Evolutionary conservation across 2,113 vertebrate genomes (phyloP).

Genomic region (Bolborhynchus lineola): DNA sequence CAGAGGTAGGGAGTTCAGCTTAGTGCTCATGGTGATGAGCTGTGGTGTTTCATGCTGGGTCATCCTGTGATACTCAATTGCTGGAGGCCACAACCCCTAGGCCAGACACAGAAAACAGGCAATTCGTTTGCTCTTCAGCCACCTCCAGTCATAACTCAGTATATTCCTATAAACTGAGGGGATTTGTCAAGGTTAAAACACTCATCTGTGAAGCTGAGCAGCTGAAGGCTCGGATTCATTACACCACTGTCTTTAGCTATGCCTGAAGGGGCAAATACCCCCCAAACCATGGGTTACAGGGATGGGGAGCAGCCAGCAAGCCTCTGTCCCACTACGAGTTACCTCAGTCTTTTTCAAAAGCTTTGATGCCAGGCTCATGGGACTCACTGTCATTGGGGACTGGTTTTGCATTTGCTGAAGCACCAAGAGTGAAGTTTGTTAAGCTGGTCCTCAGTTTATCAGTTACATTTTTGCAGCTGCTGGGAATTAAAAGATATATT

Average conservation of each 20-base stretch:
- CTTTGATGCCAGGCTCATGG: neutral
- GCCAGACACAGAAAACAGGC: neutral
- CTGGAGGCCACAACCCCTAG: neutral
- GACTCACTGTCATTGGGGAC: neutral
- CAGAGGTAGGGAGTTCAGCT: neutral
- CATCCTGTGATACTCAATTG: neutral
- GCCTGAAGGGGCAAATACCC: neutral
- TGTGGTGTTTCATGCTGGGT: neutral
- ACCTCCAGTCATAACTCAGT: neutral
- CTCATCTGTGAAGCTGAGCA: neutral
- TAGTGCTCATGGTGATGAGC: neutral
- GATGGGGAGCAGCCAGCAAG: neutral
- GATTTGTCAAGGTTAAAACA: neutral
- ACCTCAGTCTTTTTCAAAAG: neutral
- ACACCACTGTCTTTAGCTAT: neutral
- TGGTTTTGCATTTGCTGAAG: neutral
- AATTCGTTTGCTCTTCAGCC: neutral
- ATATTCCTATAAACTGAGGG: neutral
- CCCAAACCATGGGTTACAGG: neutral
- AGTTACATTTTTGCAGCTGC: neutral
- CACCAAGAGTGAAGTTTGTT: neutral
- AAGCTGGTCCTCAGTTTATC: neutral
- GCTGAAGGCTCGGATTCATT: neutral
- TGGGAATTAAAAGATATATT: neutral
- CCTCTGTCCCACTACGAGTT: neutral